phyloP scores from a whole-genome alignment of 2,888 invertebrate species.

The Mycalesis mineus region DNA sequence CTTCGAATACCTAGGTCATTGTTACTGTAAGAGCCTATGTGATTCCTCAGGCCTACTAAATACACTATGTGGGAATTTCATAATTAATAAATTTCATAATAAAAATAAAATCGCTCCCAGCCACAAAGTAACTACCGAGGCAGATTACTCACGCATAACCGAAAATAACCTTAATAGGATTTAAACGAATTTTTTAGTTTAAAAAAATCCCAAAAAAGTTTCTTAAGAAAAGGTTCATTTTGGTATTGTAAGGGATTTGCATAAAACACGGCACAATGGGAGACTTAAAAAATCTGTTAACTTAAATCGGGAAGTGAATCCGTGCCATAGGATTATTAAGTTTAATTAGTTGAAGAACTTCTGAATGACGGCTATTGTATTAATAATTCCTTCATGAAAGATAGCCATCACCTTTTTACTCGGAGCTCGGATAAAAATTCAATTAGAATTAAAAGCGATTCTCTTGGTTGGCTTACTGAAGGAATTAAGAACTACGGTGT shows the following conservation, averaged over 20 bases:
- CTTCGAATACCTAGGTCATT: too few relatives aligned
- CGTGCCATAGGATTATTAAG: constrained; percentile 65
- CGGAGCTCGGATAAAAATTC: constrained; percentile 21
- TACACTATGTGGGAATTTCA: too few relatives aligned
- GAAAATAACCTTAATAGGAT: background rate
- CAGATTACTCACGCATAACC: too few relatives aligned
- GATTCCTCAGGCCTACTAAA: too few relatives aligned
- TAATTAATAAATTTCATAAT: too few relatives aligned
- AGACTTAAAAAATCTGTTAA: constrained; percentile 45
- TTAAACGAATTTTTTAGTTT: background rate
- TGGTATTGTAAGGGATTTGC: constrained; percentile 31
- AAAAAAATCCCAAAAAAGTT: background rate
- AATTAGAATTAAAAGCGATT: constrained; percentile 9
- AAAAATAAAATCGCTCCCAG: too few relatives aligned
- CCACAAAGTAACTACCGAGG: too few relatives aligned
- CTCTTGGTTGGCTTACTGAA: constrained; percentile 3
- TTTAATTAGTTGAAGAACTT: constrained; percentile 65
- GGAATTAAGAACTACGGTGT: background rate
- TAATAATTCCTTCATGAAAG: constrained; percentile 36
- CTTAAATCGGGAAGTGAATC: constrained; percentile 53
- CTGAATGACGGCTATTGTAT: constrained; percentile 50
- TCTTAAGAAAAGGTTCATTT: constrained; percentile 22
- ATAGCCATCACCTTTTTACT: constrained; percentile 24
- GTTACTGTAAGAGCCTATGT: too few relatives aligned
- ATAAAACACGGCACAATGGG: constrained; percentile 34